phyloP scores from a whole-genome alignment of 2,888 invertebrate species.

The Clanis bilineata region DNA sequence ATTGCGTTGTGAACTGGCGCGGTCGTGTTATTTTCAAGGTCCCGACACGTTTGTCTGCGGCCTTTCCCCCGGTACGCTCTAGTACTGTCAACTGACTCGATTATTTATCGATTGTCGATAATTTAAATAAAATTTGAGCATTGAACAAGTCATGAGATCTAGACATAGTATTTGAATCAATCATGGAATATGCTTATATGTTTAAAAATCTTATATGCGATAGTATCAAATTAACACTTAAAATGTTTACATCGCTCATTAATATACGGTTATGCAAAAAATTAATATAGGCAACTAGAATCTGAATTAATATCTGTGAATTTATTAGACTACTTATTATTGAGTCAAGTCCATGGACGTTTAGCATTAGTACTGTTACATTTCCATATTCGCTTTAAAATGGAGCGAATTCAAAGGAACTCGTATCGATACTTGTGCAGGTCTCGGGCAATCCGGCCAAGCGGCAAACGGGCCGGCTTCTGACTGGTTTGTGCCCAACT shows the following conservation, averaged over 20 bases:
- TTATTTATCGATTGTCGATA: neutral
- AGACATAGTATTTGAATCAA: no score
- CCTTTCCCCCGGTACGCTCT: constrained; percentile 37
- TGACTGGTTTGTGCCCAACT: constrained; percentile 16
- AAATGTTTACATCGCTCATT: no score
- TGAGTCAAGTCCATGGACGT: neutral
- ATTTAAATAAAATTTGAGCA: no score
- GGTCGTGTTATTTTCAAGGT: constrained; percentile 55
- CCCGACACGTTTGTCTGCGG: constrained; percentile 40
- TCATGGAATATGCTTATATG: no score
- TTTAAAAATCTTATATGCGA: no score
- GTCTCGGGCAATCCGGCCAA: neutral
- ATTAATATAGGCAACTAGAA: no score
- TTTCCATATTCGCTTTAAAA: neutral
- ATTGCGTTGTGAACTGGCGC: constrained; percentile 42
- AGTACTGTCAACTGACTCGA: neutral
- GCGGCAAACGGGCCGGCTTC: constrained; percentile 3
- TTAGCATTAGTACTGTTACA: neutral
- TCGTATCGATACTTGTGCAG: neutral
- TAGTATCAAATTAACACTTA: no score
- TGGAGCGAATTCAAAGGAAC: no score
- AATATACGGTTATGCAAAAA: neutral
- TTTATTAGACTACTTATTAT: neutral
- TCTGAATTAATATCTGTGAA: neutral
- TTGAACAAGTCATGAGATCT: no score